These are phyloP conservation scores for Ennomos fuscantarius DNA, from an alignment of 2,888 invertebrate species.

Conservation along the genomic window DNA sequence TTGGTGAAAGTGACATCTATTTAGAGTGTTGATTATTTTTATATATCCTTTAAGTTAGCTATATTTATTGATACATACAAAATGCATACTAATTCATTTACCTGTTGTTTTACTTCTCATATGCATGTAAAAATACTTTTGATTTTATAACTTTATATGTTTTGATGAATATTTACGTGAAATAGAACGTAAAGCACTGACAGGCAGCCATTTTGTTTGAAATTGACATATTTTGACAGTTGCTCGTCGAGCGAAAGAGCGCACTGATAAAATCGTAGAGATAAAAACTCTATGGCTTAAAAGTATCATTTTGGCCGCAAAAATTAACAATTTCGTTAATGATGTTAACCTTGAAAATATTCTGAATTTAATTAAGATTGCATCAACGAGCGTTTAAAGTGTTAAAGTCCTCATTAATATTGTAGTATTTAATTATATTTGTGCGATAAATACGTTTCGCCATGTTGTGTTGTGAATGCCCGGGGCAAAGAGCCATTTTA, in stretches of 20 bases:
- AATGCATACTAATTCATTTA: too few species aligned
- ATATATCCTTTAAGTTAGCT: too few species aligned
- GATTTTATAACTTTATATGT: too few species aligned
- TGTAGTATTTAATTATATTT: constrained; percentile 9
- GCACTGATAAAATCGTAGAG: too few species aligned
- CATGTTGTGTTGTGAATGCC: constrained; percentile 40
- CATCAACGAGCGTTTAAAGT: neutral
- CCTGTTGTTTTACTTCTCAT: too few species aligned
- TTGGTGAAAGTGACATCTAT: constrained; percentile 19
- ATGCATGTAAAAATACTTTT: too few species aligned
- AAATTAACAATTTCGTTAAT: constrained; percentile 1
- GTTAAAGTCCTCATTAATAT: neutral
- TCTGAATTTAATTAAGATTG: neutral
- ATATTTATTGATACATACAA: too few species aligned
- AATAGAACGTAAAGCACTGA: constrained; percentile 14
- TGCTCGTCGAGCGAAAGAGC: too few species aligned
- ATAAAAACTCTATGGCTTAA: too few species aligned
- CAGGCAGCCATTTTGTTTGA: constrained; percentile 1
- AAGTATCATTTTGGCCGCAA: constrained; percentile 7
- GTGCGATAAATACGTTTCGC: constrained; percentile 12
- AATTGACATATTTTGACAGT: constrained; percentile 1
- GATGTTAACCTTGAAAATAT: constrained; percentile 1
- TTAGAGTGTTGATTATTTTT: neutral
- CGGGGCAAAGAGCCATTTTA: constrained; percentile 52
- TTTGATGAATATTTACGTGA: neutral